Conservation (phyloP, 2,888 invertebrate genomes). For the Microctonus brassicae region DNA sequence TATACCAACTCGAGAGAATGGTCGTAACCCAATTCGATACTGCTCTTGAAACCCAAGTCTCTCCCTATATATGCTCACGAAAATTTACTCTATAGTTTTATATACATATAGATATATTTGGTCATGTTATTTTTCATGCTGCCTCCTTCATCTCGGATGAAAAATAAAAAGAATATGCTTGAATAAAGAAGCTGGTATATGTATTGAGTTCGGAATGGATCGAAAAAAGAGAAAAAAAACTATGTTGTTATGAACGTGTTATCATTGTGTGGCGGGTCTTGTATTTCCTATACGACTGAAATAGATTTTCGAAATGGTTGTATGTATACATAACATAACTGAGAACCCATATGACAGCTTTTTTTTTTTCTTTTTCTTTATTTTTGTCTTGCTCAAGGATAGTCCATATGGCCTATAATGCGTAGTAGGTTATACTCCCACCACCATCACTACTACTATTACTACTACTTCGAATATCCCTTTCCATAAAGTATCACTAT, state of each 20-base stretch:
- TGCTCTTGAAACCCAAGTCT: constrained; percentile 12
- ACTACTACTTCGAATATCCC: background rate
- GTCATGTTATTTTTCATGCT: constrained; percentile 36
- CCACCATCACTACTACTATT: background rate
- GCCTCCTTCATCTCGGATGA: background rate
- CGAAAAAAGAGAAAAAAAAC: background rate
- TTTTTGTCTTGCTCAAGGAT: background rate
- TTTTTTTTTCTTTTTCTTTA: background rate
- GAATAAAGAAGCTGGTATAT: background rate
- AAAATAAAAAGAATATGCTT: background rate
- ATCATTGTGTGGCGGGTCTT: background rate
- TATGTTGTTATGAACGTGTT: background rate
- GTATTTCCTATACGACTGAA: background rate
- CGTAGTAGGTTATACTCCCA: background rate
- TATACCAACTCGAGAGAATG: constrained; percentile 4
- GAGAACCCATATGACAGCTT: background rate
- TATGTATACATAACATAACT: background rate
- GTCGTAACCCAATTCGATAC: constrained; percentile 28
- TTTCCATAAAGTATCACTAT: background rate
- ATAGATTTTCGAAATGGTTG: background rate
- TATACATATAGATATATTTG: constrained; percentile 12
- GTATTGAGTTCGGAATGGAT: background rate
- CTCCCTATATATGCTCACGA: background rate
- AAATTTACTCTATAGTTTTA: constrained; percentile 6
- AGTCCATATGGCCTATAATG: background rate